Conservation (phyloP, 2,888 invertebrate genomes). For the Thereva unica region DNA sequence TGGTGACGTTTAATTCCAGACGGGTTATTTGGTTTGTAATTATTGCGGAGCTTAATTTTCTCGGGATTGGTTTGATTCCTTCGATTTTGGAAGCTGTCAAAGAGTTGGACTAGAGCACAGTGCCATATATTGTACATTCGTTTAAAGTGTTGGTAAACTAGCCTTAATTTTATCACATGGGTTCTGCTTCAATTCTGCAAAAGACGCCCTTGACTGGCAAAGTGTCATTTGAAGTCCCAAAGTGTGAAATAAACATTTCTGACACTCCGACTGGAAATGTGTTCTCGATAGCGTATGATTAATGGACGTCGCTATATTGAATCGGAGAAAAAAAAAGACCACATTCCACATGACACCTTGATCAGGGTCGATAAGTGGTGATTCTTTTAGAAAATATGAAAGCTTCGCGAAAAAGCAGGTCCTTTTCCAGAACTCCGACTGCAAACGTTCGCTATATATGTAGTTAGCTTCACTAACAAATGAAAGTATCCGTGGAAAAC, state of each 20-base stretch:
- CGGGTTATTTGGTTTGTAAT: too few species aligned
- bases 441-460: background rate
- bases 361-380: background rate
- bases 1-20: too few species aligned
- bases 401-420: background rate
- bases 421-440: background rate
- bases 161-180: too few species aligned
- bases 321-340: conserved; percentile 22
- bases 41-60: too few species aligned
- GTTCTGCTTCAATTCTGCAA: too few species aligned
- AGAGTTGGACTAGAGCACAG: too few species aligned
- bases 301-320: conserved; percentile 23
- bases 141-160: too few species aligned
- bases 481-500: conserved; percentile 7
- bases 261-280: conserved; percentile 20
- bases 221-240: background rate
- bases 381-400: background rate
- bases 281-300: conserved; percentile 33
- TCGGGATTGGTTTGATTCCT: too few species aligned
- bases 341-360: conserved; percentile 17
- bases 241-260: conserved; percentile 1
- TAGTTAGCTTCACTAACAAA: too few species aligned
- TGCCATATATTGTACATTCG: too few species aligned
- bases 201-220: background rate
- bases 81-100: too few species aligned